Percentiles rank a stretch among this genome's conserved stretches.
These are phyloP conservation scores for Sipha maydis DNA, from an alignment of 2,888 invertebrate species.

Conservation along the genomic window DNA sequence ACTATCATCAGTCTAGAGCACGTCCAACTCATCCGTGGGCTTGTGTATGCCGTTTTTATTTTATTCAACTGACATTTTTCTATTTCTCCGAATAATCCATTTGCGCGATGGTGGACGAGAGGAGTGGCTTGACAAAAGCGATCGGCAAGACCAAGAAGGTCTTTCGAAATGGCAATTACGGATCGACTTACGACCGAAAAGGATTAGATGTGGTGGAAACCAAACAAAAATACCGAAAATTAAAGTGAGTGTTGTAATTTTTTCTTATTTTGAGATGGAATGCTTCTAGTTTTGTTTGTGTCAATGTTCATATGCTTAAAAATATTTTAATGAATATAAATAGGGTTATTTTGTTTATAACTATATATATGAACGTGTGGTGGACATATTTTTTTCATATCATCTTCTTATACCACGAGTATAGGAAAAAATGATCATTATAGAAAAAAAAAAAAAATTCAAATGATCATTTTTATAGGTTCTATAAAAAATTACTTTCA, in stretches of 20 bases:
- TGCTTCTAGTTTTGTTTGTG: no score
- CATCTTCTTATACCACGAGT: no score
- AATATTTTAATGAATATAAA: no score
- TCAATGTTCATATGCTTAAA: no score
- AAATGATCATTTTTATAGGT: no score
- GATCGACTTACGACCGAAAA: conserved; percentile 2
- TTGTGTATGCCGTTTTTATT: background rate
- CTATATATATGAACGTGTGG: no score
- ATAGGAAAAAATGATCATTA: no score
- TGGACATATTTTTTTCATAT: no score
- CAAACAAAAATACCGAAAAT: conserved; percentile 46
- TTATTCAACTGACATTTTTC: background rate
- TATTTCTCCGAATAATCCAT: background rate
- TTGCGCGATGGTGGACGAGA: conserved; percentile 49
- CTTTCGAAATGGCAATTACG: conserved; percentile 10
- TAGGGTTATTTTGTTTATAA: no score
- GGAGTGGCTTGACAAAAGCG: conserved; percentile 28
- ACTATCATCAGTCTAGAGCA: conserved; percentile 5
- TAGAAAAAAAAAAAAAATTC: no score
- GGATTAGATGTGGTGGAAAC: background rate
- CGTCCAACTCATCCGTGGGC: background rate
- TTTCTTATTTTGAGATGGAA: no score
- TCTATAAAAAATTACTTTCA: no score
- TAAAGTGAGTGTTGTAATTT: conserved; percentile 16
- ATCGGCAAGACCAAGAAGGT: conserved; percentile 29